Conservation (phyloP, 2,113 vertebrate genomes). For the Gadus chalcogrammus region DNA sequence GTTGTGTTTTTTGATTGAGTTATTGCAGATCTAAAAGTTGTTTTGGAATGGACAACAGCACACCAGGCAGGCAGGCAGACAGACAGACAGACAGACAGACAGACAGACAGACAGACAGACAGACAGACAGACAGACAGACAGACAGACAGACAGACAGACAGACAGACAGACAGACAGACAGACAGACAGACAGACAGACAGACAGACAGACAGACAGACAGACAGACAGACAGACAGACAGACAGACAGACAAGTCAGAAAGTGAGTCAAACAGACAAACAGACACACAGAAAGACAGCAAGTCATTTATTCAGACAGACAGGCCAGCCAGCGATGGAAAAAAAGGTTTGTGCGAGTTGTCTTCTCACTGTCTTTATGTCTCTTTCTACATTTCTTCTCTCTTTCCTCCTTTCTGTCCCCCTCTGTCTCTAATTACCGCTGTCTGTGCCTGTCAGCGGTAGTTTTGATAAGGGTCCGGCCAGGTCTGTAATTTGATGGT, state of each 20-base stretch:
- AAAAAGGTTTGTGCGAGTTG: too few relatives aligned
- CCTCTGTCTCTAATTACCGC: slow-evolving; percentile 61
- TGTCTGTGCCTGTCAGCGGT: slow-evolving; percentile 54
- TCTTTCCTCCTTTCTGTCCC: slow-evolving; percentile 10
- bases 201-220: slow-evolving; percentile 25
- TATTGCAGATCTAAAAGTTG: too few relatives aligned
- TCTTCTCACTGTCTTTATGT: slow-evolving; percentile 1
- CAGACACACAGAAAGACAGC: slow-evolving; percentile 31
- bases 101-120: slow-evolving; percentile 36
- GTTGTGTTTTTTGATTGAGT: too few relatives aligned
- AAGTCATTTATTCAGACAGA: not conserved
- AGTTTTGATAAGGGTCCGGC: slow-evolving; percentile 64
- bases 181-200: not conserved
- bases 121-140: slow-evolving; percentile 38
- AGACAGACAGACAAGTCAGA: slow-evolving; percentile 36
- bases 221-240: slow-evolving; percentile 36
- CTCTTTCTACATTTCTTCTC: slow-evolving; percentile 9
- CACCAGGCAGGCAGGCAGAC: not conserved
- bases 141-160: slow-evolving; percentile 41
- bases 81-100: slow-evolving; percentile 25
- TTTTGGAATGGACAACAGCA: too few relatives aligned
- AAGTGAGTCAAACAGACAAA: slow-evolving; percentile 25
- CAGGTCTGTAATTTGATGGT: slow-evolving; percentile 70
- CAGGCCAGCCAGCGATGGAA: too few relatives aligned
- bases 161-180: slow-evolving; percentile 10